Evolutionary conservation across 2,113 vertebrate species (phyloP).

Genomic region (Phasianus colchicus): DNA sequence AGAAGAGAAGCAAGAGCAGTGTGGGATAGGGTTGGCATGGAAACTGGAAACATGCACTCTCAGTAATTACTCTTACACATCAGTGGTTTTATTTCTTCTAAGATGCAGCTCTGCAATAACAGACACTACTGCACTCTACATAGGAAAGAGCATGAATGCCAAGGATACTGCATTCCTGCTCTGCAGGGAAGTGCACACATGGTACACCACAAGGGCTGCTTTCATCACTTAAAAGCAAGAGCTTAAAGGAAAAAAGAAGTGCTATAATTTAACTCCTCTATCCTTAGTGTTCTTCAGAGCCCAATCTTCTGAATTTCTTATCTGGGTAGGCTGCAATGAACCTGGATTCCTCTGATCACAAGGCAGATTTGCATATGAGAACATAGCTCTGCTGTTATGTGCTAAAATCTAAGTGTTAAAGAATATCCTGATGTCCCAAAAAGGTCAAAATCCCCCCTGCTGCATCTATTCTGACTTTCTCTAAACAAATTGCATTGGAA

Average conservation of each 20-base stretch:
- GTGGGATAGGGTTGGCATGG: not conserved
- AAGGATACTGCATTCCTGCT: fast-evolving
- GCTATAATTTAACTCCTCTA: not conserved
- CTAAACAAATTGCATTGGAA: not conserved
- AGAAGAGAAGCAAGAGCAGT: not conserved
- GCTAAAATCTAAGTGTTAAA: not conserved
- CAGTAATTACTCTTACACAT: not conserved
- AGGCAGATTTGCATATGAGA: not conserved
- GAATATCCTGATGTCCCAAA: not conserved
- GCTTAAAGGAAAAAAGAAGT: not conserved
- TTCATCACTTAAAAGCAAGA: not conserved
- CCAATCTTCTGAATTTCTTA: not conserved
- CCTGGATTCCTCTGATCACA: not conserved
- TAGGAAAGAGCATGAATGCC: not conserved
- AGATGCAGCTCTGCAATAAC: not conserved
- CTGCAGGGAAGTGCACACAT: not conserved
- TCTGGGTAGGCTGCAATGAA: not conserved
- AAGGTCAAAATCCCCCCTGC: not conserved
- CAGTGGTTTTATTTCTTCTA: not conserved
- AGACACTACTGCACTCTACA: too few relatives aligned
- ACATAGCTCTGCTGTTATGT: not conserved
- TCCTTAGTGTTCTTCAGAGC: not conserved
- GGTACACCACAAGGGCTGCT: not conserved
- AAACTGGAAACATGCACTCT: not conserved
- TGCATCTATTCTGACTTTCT: not conserved